Percentiles rank a stretch among this genome's conserved stretches.
phyloP scores from a whole-genome alignment of 2,797 vertebrate species.

The Takifugu ocellatus region DNA sequence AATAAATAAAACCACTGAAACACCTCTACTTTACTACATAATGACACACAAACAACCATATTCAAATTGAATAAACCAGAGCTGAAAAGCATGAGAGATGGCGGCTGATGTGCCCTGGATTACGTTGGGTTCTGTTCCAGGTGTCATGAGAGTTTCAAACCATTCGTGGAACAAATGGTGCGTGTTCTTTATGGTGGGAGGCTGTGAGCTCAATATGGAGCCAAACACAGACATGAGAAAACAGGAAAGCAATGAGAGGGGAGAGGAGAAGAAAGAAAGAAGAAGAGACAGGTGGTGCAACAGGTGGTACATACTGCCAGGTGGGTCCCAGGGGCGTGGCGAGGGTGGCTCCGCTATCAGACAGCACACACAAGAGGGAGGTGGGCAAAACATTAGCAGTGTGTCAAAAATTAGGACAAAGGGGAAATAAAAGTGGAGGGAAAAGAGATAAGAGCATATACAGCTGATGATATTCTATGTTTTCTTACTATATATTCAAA shows the following conservation, averaged over 20 bases:
- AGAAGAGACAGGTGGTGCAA: constrained; percentile 55
- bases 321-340: constrained; percentile 84
- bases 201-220: constrained; percentile 45
- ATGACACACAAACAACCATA: constrained; percentile 35
- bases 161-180: too few species aligned
- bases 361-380: constrained; percentile 86
- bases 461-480: constrained; percentile 19
- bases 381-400: constrained; percentile 81
- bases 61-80: constrained; percentile 25
- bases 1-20: constrained; percentile 5
- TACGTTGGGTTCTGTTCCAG: constrained; percentile 17
- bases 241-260: constrained; percentile 14
- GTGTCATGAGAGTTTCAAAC: constrained; percentile 2
- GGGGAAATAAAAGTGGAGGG: constrained; percentile 36
- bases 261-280: constrained; percentile 11
- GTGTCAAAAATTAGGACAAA: constrained; percentile 60
- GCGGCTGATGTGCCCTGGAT: constrained; percentile 17
- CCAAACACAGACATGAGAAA: constrained; percentile 48
- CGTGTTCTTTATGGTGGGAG: constrained; percentile 17
- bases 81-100: constrained; percentile 37
- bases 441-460: constrained; percentile 3
- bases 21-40: constrained; percentile 19
- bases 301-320: constrained; percentile 90
- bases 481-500: background rate
- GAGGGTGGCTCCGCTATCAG: constrained; percentile 86